Base-by-base conservation (phyloP, 2,888 invertebrate genomes). In the Ditula angustiorana region DNA sequence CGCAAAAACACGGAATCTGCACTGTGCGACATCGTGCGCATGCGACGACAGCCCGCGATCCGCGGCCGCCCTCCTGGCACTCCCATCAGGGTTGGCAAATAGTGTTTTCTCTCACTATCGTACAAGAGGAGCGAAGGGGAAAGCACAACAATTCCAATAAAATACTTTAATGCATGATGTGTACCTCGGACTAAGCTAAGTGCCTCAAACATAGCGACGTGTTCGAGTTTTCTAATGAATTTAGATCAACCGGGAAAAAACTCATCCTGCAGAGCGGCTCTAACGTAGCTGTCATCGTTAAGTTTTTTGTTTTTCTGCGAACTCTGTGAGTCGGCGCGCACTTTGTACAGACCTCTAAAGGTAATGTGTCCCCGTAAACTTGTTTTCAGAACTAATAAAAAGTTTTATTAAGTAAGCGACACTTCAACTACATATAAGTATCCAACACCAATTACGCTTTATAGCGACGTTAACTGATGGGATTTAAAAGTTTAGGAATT, bases 1-100 rank as follows among this genome's bases (percentile, higher is more conserved):
- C 76, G 82, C 88, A 91, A 92, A 91, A 92, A 90, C 79, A 68
- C 67, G 82, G 87, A 79, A 86, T 87, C 71, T 74, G 74, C 76
- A 76, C 71, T 74, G 74, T 77, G 77, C 74, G 80, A 75, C 79
- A 79, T 80, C 75, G 79, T 79, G 83, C 83, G 86, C 81, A 74
- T 76, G 80, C 85, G 81, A 74, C 78, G 79, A 57, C 63, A 57
- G 50, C 57, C 13, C 57, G 66, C 70, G 76, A 77, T 33, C 47
- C 53, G 26, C 50, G 11, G n/a, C 44, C 33, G 57, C 47, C n/a
- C n/a, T 37, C 50, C 37, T 19, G 33, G 30, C 44, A 30, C 33
- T 44, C 26, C 13, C 35, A 37, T 10, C 3, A 7, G 7, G 8
- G 23, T n/a, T 2, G 21, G 77, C 74, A 67, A 28, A 53, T 47